Evolutionary conservation across 2,797 vertebrate species (phyloP).

Genomic region (Gila robusta): DNA sequence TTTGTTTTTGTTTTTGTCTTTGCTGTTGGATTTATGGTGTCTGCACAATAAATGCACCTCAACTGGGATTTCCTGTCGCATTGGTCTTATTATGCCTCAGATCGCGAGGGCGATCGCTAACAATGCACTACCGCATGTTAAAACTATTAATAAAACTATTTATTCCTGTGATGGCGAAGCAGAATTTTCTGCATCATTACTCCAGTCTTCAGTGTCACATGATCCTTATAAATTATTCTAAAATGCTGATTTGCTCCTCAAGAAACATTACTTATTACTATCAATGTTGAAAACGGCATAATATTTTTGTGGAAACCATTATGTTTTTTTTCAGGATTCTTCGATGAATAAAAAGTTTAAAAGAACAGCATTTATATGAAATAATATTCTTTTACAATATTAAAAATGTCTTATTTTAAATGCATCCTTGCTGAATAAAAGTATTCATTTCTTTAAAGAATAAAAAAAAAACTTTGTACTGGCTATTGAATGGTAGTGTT

Average conservation of each 20-base stretch:
- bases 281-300: neutral
- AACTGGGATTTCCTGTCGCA: too few species aligned
- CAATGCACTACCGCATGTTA: neutral
- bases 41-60: too few species aligned
- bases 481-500: neutral
- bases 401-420: neutral
- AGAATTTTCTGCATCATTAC: neutral
- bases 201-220: neutral
- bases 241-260: neutral
- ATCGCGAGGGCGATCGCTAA: too few species aligned
- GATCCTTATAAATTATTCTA: neutral
- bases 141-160: too few species aligned
- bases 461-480: neutral
- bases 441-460: neutral
- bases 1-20: too few species aligned
- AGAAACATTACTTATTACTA: neutral
- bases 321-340: neutral
- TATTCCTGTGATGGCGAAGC: neutral
- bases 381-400: neutral
- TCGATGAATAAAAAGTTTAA: neutral
- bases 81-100: too few species aligned
- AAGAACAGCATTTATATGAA: slow-evolving; percentile 1
- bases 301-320: neutral
- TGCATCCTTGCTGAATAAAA: neutral
- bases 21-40: too few species aligned